These are phyloP conservation scores for Myiotriccus ornatus DNA, from an alignment of 2,797 vertebrate genomes.

Conservation along the genomic window DNA sequence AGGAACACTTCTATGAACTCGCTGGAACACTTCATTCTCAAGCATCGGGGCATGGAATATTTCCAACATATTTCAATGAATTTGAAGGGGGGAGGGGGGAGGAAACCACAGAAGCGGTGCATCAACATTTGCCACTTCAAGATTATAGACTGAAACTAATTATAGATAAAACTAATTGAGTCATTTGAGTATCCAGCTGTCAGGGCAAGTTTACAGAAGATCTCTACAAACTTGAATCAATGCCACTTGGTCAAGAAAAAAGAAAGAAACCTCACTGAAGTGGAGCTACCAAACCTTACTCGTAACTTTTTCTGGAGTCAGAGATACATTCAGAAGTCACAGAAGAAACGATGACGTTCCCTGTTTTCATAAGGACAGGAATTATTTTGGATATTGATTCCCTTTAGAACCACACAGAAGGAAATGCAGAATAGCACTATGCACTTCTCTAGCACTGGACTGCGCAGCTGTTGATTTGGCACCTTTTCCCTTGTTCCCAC, in stretches of 20 bases:
- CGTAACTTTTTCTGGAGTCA: background rate
- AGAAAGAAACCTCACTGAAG: background rate
- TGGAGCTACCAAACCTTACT: background rate
- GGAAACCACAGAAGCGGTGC: background rate
- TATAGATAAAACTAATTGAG: background rate
- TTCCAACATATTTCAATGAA: background rate
- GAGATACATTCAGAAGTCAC: background rate
- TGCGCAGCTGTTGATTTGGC: background rate
- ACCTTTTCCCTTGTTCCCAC: background rate
- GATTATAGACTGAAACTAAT: background rate
- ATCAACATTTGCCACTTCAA: background rate
- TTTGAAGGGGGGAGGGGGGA: fast-evolving
- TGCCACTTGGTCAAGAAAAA: background rate
- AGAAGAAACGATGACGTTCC: background rate
- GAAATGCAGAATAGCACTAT: background rate
- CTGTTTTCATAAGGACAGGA: background rate
- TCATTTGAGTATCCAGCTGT: background rate
- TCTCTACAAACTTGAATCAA: background rate
- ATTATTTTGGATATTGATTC: background rate
- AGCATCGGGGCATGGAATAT: background rate
- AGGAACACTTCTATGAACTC: background rate
- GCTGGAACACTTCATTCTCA: background rate
- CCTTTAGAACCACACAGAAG: background rate
- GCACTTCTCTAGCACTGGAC: background rate
- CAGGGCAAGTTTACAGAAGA: background rate